phyloP scores from a whole-genome alignment of 2,888 invertebrate species.

The Spicauda simplicius region DNA sequence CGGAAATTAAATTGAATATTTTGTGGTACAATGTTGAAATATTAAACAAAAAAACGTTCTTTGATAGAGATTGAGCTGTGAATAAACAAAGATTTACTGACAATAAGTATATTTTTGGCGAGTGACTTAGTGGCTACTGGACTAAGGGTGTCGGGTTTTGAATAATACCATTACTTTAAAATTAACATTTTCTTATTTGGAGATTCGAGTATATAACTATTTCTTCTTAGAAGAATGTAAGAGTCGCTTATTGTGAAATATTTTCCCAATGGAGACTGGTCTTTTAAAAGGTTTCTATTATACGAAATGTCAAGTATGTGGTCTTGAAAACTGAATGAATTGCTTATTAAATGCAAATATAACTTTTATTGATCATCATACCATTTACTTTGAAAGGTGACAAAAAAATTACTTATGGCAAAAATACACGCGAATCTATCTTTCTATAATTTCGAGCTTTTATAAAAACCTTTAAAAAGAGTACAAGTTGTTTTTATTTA shows the following conservation, averaged over 20 bases:
- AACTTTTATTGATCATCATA: constrained; percentile 5
- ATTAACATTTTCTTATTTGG: too few relatives aligned
- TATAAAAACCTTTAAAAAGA: too few relatives aligned
- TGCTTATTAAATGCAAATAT: constrained; percentile 13
- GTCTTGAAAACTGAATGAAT: constrained; percentile 15
- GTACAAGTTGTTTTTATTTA: too few relatives aligned
- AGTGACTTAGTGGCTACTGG: neutral
- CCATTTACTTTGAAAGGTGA: neutral
- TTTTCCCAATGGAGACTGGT: neutral
- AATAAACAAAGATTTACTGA: neutral
- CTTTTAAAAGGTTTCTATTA: constrained; percentile 5
- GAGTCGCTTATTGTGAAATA: neutral
- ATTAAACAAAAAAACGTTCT: neutral
- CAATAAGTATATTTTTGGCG: neutral
- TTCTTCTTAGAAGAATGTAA: too few relatives aligned
- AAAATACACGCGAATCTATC: neutral
- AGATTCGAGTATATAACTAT: too few relatives aligned
- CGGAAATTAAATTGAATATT: constrained; percentile 23
- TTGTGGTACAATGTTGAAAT: constrained; percentile 16
- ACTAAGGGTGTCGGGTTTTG: too few relatives aligned
- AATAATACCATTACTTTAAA: too few relatives aligned
- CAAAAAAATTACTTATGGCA: constrained; percentile 1
- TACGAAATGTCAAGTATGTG: constrained; percentile 23
- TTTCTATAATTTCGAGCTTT: constrained; percentile 7
- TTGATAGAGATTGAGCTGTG: neutral